These are phyloP conservation scores for Origma solitaria DNA, from an alignment of 2,113 vertebrate species.

Conservation along the genomic window DNA sequence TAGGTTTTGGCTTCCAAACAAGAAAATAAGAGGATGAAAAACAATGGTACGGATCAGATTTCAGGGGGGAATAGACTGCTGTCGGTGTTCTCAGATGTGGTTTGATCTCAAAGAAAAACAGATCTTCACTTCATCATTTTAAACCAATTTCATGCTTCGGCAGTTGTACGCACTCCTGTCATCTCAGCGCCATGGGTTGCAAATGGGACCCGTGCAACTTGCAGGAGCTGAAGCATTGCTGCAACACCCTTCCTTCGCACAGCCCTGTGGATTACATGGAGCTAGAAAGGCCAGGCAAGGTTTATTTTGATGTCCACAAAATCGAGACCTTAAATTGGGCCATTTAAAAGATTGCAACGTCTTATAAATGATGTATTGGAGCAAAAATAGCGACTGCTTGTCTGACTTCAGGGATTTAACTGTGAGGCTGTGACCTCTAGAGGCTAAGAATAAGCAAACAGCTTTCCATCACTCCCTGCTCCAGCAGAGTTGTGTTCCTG, in stretches of 20 bases:
- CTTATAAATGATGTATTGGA: not conserved
- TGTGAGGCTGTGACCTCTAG: conserved; percentile 50
- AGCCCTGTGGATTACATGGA: not conserved
- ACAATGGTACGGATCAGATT: conserved; percentile 32
- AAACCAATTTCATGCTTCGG: conserved; percentile 74
- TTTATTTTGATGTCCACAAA: not conserved
- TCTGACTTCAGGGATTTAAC: conserved; percentile 36
- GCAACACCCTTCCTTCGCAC: not conserved
- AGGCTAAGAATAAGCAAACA: conserved; percentile 51
- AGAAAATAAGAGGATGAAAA: conserved; percentile 34
- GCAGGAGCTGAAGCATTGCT: not conserved
- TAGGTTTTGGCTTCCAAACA: not conserved
- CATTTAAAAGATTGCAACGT: not conserved
- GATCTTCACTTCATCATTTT: conserved; percentile 68
- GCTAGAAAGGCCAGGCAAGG: not conserved
- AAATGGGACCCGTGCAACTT: not conserved
- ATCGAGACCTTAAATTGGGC: not conserved
- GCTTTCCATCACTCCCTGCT: conserved; percentile 16
- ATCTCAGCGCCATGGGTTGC: conserved; percentile 22
- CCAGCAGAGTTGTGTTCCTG: not conserved
- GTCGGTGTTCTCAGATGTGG: conserved; percentile 46
- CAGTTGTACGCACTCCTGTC: conserved; percentile 47
- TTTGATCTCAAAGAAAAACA: conserved; percentile 66
- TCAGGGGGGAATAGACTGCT: conserved; percentile 40
- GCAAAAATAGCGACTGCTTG: not conserved